Conservation (phyloP, 2,797 vertebrate genomes). For the Catharus ustulatus region DNA sequence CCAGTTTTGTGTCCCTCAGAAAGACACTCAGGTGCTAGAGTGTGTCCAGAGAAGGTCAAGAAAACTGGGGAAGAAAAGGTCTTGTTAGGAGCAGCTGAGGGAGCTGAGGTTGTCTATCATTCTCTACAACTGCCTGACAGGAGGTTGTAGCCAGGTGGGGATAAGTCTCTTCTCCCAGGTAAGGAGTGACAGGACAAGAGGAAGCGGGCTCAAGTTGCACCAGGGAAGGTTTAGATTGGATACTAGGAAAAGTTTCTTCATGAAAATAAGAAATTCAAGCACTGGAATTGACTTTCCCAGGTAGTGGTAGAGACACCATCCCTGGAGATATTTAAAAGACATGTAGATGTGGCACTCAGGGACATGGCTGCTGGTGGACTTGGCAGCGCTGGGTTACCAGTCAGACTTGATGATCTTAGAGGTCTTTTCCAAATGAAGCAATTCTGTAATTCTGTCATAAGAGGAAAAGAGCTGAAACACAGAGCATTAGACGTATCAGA, state of each 20-base stretch:
- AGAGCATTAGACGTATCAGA: neutral
- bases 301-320: neutral
- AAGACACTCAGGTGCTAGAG: neutral
- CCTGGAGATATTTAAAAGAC: neutral
- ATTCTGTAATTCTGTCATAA: neutral
- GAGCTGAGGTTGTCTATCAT: neutral
- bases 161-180: neutral
- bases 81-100: neutral
- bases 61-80: neutral
- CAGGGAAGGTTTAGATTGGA: neutral
- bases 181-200: neutral
- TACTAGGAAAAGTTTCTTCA: neutral
- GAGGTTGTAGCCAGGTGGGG: neutral
- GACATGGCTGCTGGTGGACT: neutral
- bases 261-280: neutral
- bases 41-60: neutral
- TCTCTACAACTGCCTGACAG: neutral
- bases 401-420: neutral
- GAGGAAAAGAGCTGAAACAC: neutral
- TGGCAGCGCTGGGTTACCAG: neutral
- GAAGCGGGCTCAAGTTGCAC: neutral
- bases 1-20: neutral
- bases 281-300: neutral
- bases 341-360: neutral
- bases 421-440: neutral